phyloP scores from a whole-genome alignment of 2,888 invertebrate genomes.

The Antheraea yamamai region DNA sequence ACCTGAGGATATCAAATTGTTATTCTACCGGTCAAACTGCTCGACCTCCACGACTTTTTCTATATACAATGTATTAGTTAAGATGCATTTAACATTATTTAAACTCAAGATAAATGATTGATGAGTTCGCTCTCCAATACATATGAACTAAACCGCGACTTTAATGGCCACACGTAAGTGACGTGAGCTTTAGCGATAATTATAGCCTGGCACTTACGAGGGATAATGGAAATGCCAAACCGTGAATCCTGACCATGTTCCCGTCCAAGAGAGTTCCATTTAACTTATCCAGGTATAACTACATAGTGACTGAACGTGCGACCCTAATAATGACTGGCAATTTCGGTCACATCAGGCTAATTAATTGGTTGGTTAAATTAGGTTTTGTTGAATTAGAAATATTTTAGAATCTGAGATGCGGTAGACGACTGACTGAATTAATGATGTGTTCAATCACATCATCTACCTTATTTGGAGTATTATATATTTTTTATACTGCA shows the following conservation, averaged over 20 bases:
- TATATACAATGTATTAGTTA: no score
- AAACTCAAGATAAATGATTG: no score
- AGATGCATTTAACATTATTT: no score
- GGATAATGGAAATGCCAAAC: constrained; percentile 27
- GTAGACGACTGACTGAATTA: neutral
- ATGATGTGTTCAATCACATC: neutral
- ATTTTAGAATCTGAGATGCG: neutral
- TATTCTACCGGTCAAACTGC: no score
- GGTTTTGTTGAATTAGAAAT: neutral
- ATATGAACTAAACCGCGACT: neutral
- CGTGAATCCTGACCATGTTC: constrained; percentile 19
- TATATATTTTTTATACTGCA: no score
- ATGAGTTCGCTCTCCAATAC: neutral
- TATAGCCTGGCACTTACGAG: constrained; percentile 24
- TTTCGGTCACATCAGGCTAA: constrained; percentile 26
- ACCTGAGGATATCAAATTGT: no score
- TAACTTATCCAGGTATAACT: constrained; percentile 24
- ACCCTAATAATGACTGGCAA: constrained; percentile 28
- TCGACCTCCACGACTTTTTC: no score
- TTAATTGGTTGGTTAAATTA: constrained; percentile 16
- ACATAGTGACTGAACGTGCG: constrained; percentile 20
- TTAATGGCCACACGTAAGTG: constrained; percentile 16
- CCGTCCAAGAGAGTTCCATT: constrained; percentile 19
- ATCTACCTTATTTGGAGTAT: neutral
- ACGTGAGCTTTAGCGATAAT: constrained; percentile 24